Evolutionary conservation across 1,140 invertebrate genomes (phyloP), one percentile per base, ranked within the genome.

Genomic region (Metaphire vulgaris): DNA sequence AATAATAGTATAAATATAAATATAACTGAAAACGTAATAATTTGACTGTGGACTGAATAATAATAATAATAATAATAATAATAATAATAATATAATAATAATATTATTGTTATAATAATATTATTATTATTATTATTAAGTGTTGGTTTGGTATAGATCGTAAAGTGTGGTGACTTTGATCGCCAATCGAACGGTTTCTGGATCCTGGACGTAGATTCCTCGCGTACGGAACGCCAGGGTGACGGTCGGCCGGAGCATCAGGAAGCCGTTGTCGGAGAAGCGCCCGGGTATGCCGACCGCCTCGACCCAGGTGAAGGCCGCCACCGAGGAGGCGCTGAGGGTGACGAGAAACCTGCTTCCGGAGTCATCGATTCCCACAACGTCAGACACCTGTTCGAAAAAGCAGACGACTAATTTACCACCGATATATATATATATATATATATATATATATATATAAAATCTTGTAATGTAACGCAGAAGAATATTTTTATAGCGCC

Each of bases 211-310:
- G n/a, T n/a, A n/a, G 41, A 56, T 69, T 6, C n/a, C 30, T 81
- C 82, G 83, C 0, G 86, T 80, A 72, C 75, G 81, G 75, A 86
- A 88, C 26, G 72, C 79, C 2, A 88, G 74, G 1, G 74, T 79
- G 64, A 76, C 77, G 0, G 14, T 79, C 15, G 79, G 33, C 1
- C 77, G 72, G 21, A 82, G 69, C 81, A 88, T 81, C 1, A 87
- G 79, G 79, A 91, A 91, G 1, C 90, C 91, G 85, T 91, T 91
- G 79, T 90, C 88, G 1, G 89, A 90, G 82, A 91, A 91, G 72
- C 81, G 83, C 1, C 90, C 90, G 56, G 74, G 72, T 21, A 85
- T 79, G 28, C 83, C 81, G 16, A 79, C 79, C 0, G 86, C 79
- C 76, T 91, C 89, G 2, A 92, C 76, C 89, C 90, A 91, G 0